Evolutionary conservation across 2,888 invertebrate species (phyloP).

Genomic region (Calameuta idolon): DNA sequence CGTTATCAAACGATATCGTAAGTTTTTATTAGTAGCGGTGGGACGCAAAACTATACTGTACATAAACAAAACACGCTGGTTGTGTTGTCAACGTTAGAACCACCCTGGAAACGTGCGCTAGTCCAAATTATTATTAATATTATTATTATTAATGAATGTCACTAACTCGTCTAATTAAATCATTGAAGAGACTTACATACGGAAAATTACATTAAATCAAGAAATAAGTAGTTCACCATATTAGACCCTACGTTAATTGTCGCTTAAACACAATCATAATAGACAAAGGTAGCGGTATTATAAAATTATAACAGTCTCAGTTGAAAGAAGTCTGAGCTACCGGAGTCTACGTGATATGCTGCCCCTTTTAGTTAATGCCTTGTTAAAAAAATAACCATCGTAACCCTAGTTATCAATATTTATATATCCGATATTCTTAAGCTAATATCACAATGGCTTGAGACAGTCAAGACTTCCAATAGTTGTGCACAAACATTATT

Average conservation of each 20-base stretch:
- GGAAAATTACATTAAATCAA: constrained; percentile 44
- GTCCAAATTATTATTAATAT: constrained; percentile 25
- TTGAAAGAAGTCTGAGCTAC: constrained; percentile 34
- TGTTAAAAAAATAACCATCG: constrained; percentile 45
- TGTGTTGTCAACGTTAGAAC: neutral
- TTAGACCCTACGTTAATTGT: constrained; percentile 31
- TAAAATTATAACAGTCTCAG: constrained; percentile 31
- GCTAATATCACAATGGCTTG: constrained; percentile 64
- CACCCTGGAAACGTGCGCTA: constrained; percentile 13
- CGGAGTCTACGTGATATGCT: constrained; percentile 46
- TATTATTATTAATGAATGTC: constrained; percentile 27
- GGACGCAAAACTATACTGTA: constrained; percentile 44
- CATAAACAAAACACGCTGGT: constrained; percentile 41
- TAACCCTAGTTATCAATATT: constrained; percentile 34
- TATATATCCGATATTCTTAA: constrained; percentile 47
- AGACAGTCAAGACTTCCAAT: constrained; percentile 60
- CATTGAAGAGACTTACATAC: constrained; percentile 24
- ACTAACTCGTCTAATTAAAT: neutral
- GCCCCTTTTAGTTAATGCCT: constrained; percentile 34
- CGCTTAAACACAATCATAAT: constrained; percentile 32
- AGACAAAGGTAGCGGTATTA: constrained; percentile 30
- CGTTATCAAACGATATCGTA: constrained; percentile 21
- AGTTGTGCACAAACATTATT: constrained; percentile 46
- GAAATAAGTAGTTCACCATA: constrained; percentile 2
- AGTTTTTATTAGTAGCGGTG: constrained; percentile 48